Evolutionary conservation across 1,140 invertebrate species (phyloP), one percentile per base, ranked within the genome.

Genomic region (Drosophila ohnishii): DNA sequence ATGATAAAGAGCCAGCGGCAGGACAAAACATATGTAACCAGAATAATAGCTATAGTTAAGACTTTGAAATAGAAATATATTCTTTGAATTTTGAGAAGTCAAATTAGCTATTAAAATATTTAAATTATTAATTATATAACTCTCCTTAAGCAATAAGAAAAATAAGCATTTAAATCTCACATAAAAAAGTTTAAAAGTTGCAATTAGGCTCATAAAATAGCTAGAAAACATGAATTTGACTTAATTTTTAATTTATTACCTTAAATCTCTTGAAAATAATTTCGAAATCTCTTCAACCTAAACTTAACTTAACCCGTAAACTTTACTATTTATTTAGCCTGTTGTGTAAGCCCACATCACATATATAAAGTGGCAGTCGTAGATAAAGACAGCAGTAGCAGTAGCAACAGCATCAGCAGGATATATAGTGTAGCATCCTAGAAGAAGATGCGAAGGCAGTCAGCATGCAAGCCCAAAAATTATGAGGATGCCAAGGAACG

Each of bases 381-480:
- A 47, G 64, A 57, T 70, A 70, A 70, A 69, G 48, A 56, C 61
- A 44, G 45, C 22, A 64, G 44, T 19, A 37, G 34, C 6, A 39
- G 22, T 8, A 47, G 50, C 28, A 42, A 35, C 28, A 57, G 63
- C 64, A 76, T 72, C 28, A 42, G 51, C 28, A 57, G 63, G 71
- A 76, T 72, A 62, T 39, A 62, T 30, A 44, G 19, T 16, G 25
- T 16, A 56, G 66, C 19, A 55, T 64, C 35, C 45, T 19, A 40
- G 25, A 69, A 67, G 62, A 30, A 53, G 42, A 19, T 25, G 30
- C 30, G 32, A 22, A 67, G 9, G 62, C 63, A 67, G 65, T 67
- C 30, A 37, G 48, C 51, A 57, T 58, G 65, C 67, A 40, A 35
- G 51, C 51, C 75, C 69, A 75, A 75, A 81, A 83, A 69, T 82